Conservation (phyloP, 1,140 invertebrate genomes). For the Drosophila tani region DNA sequence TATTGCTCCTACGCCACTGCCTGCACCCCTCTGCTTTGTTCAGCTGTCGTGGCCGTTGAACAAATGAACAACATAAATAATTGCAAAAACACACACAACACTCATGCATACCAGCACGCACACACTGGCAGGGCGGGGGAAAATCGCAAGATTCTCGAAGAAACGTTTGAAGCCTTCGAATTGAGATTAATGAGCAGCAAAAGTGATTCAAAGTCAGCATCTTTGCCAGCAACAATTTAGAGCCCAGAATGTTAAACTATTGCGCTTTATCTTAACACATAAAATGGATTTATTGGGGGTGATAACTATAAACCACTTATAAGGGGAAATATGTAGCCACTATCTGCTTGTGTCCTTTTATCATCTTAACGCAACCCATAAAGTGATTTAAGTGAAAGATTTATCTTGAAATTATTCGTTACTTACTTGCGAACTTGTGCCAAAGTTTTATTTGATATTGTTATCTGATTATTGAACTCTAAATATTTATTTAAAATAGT, state of each 20-base stretch:
- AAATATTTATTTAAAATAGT: neutral
- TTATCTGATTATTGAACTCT: neutral
- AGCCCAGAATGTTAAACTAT: conserved; percentile 33
- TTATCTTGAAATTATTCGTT: neutral
- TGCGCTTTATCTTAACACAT: conserved; percentile 34
- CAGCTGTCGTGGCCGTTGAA: conserved; percentile 76
- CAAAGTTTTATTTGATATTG: neutral
- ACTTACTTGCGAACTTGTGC: neutral
- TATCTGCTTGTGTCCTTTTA: conserved; percentile 1
- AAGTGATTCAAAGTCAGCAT: conserved; percentile 47
- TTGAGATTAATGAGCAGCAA: conserved; percentile 71
- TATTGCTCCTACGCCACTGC: conserved; percentile 61
- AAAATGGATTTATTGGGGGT: conserved; percentile 30
- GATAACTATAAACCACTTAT: conserved; percentile 16
- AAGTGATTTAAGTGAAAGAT: conserved; percentile 13
- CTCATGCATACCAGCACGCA: conserved; percentile 18
- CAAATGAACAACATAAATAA: conserved; percentile 84
- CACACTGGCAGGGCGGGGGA: conserved; percentile 19
- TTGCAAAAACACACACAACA: conserved; percentile 71
- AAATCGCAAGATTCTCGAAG: conserved; percentile 76
- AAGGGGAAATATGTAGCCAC: conserved; percentile 13
- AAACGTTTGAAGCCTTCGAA: conserved; percentile 53
- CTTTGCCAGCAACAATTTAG: conserved; percentile 34
- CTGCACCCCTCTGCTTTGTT: conserved; percentile 56
- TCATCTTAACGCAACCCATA: conserved; percentile 1